A percentile compares a stretch with the other conserved stretches of the same genome.
Conservation (phyloP, 2,113 vertebrate species). For the Colaptes auratus region DNA sequence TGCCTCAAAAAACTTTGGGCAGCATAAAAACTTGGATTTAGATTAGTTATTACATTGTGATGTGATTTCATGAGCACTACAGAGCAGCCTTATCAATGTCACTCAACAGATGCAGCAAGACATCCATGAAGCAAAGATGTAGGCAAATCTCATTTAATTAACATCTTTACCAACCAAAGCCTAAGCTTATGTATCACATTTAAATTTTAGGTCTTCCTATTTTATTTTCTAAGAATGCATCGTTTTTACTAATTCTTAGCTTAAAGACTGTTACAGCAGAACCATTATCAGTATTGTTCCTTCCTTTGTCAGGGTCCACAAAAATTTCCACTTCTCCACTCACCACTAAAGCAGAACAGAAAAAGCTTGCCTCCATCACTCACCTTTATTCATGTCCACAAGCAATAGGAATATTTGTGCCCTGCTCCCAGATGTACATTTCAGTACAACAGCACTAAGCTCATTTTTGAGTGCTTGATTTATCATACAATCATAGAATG, state of each 20-base stretch:
- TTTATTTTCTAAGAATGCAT: neutral
- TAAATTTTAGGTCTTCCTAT: neutral
- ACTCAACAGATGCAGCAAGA: neutral
- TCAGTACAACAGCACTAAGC: neutral
- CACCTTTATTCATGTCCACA: neutral
- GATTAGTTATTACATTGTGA: neutral
- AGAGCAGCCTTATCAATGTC: neutral
- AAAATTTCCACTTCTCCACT: neutral
- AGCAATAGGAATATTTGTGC: neutral
- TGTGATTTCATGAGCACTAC: neutral
- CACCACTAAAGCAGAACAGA: neutral
- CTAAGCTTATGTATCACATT: neutral
- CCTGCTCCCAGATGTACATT: neutral
- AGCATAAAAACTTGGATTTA: neutral
- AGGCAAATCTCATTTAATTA: conserved; percentile 25
- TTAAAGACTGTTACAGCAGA: neutral
- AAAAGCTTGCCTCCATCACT: neutral
- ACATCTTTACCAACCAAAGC: neutral
- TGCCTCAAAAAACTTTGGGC: neutral
- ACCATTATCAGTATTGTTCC: neutral
- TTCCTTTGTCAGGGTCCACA: neutral
- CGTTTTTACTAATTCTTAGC: neutral
- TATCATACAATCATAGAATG: too few relatives aligned
- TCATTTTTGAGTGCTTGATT: too few relatives aligned
- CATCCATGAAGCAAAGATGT: conserved; percentile 14